Percentiles rank a stretch among this genome's conserved stretches.
Conservation (phyloP, 2,888 invertebrate species). For the Crossocerus cetratus region DNA sequence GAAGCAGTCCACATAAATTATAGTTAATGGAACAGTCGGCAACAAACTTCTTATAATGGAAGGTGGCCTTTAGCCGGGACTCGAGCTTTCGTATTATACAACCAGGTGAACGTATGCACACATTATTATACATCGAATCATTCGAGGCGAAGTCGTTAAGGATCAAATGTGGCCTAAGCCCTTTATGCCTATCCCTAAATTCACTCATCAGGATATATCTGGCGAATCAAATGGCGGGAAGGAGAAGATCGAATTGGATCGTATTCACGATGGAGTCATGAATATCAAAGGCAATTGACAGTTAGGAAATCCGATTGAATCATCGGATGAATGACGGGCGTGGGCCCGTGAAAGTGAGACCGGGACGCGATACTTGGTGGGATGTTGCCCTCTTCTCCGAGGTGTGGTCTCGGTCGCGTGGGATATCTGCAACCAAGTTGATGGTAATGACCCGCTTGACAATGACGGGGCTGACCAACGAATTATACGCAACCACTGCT, state of each 20-base stretch:
- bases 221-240: too few species aligned
- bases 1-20: too few species aligned
- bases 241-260: constrained; percentile 30
- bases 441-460: constrained; percentile 55
- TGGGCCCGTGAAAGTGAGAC: constrained; percentile 58
- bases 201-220: too few species aligned
- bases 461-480: constrained; percentile 48
- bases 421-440: constrained; percentile 47
- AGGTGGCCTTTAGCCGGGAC: too few species aligned
- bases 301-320: constrained; percentile 55
- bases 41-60: constrained; percentile 27
- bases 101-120: too few species aligned
- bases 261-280: constrained; percentile 33
- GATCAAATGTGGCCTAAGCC: too few species aligned
- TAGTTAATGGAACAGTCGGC: neutral
- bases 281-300: constrained; percentile 46
- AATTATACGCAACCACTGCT: constrained; percentile 40
- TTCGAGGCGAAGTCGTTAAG: too few species aligned
- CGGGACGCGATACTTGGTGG: constrained; percentile 43
- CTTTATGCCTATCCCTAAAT: too few species aligned
- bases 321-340: constrained; percentile 57
- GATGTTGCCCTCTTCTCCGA: constrained; percentile 53
- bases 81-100: too few species aligned
- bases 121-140: too few species aligned
- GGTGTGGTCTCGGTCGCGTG: constrained; percentile 56